These are phyloP conservation scores for Ceyx margarethae DNA, from an alignment of 2,113 vertebrate species.

Conservation along the genomic window DNA sequence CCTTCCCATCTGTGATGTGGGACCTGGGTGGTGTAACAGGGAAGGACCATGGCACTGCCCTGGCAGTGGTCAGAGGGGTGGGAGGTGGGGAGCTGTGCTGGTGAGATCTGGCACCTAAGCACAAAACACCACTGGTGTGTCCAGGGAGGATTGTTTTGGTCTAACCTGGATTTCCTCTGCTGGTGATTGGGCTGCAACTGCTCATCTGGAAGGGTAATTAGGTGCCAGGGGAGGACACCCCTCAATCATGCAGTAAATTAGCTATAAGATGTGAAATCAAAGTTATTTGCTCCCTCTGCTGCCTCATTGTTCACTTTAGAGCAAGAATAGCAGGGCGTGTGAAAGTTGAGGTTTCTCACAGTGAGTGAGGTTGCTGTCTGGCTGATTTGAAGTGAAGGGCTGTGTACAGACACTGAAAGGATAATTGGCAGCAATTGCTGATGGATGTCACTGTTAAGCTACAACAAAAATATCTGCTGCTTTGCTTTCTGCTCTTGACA, in stretches of 20 bases:
- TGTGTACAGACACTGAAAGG: background rate
- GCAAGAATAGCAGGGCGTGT: background rate
- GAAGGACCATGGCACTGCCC: accelerated
- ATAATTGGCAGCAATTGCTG: slow-evolving; percentile 41
- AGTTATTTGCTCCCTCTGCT: background rate
- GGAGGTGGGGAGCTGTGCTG: accelerated
- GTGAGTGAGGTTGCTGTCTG: background rate
- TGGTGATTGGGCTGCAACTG: background rate
- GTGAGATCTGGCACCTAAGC: background rate
- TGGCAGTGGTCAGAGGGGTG: background rate
- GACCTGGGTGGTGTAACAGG: background rate
- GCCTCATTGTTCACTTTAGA: background rate
- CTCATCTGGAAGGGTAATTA: background rate
- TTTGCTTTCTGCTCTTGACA: slow-evolving; percentile 7
- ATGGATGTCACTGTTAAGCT: slow-evolving; percentile 24
- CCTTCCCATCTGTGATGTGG: background rate
- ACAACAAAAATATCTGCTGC: background rate
- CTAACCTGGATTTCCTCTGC: background rate
- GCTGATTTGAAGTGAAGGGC: background rate
- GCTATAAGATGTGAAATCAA: background rate
- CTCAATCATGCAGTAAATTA: background rate
- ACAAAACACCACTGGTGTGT: no score
- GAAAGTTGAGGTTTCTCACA: background rate
- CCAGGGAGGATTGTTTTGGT: accelerated
- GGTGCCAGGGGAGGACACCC: background rate